Evolutionary conservation across 92 coral and sea anemone species (phyloP).

Genomic region (Porites evermanni): DNA sequence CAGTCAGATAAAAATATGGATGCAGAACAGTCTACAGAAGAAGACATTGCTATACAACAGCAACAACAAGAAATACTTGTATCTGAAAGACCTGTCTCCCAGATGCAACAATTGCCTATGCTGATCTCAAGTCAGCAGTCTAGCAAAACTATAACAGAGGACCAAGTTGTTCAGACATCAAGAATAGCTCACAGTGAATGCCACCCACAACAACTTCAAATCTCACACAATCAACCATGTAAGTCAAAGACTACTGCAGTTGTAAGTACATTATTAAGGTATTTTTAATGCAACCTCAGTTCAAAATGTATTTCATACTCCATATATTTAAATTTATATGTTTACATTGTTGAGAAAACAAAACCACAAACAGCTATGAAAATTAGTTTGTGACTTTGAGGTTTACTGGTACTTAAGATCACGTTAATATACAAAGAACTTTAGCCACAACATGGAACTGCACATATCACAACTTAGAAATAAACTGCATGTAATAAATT

Average conservation of each 20-base stretch:
- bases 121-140: neutral
- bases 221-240: neutral
- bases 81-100: neutral
- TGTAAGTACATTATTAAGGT: too few species aligned
- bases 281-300: too few species aligned
- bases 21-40: neutral
- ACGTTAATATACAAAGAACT: too few species aligned
- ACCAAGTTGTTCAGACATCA: neutral
- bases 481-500: too few species aligned
- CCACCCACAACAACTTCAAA: slow-evolving; percentile 22
- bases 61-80: neutral
- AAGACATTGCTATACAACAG: neutral
- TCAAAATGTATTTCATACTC: too few species aligned
- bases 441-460: too few species aligned
- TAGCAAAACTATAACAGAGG: neutral
- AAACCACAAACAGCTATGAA: too few species aligned
- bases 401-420: too few species aligned
- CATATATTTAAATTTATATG: too few species aligned
- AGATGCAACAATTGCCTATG: neutral
- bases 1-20: neutral
- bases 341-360: too few species aligned
- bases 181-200: neutral
- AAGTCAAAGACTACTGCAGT: neutral
- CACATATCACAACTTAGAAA: too few species aligned
- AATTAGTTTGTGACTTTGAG: too few species aligned